Conservation (phyloP, 2,113 vertebrate species). For the human (Homo sapiens) region GRCh38 chr12:5401001-5401500, state of each 20-base stretch:
- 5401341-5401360: background rate
- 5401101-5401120: background rate
- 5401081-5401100: background rate
- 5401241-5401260: background rate
- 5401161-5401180: background rate
- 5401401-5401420: background rate
- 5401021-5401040: slow-evolving; percentile 10
- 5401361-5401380: background rate
- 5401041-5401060: background rate
- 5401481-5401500: background rate
- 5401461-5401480: background rate
- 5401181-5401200: background rate
- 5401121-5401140: background rate
- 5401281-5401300: background rate
- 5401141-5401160: background rate
- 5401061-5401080: background rate
- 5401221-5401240: no score
- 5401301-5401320: background rate
- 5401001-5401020: background rate
- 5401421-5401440: background rate
- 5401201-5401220: background rate
- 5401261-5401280: background rate
- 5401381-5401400: background rate
- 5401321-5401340: background rate
- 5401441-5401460: background rate